Evolutionary conservation across 2,888 invertebrate species (phyloP).

Genomic region (Melipona bicolor): DNA sequence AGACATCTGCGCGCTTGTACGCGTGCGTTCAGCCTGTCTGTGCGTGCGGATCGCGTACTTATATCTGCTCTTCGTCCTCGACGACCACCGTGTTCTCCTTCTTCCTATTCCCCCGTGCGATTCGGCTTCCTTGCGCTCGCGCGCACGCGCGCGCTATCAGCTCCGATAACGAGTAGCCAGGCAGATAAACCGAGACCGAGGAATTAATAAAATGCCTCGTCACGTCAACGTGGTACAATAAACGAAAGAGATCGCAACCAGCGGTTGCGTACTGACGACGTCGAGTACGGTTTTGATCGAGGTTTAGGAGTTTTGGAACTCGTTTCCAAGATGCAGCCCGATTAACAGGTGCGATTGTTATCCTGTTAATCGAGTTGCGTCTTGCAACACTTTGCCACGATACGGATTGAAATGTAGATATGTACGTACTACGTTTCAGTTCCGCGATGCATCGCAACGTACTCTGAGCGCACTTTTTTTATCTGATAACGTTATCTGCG

Average conservation of each 20-base stretch:
- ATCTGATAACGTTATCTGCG: too few species aligned
- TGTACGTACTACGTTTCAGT: too few species aligned
- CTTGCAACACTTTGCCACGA: too few species aligned
- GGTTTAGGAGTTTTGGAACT: too few species aligned
- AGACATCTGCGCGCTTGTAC: conserved; percentile 48
- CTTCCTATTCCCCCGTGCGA: not conserved
- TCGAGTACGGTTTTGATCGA: not conserved
- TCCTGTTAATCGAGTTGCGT: too few species aligned
- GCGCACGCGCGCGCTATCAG: conserved; percentile 38
- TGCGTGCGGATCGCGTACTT: not conserved
- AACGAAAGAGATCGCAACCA: too few species aligned
- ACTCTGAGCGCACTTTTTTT: too few species aligned
- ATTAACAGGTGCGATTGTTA: too few species aligned
- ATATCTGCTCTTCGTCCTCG: not conserved
- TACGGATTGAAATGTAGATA: too few species aligned
- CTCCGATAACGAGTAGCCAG: conserved; percentile 32
- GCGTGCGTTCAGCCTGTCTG: conserved; percentile 1
- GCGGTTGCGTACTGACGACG: not conserved
- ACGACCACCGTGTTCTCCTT: not conserved
- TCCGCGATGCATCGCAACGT: too few species aligned
- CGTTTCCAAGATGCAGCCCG: too few species aligned
- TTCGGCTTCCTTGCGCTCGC: conserved; percentile 25
- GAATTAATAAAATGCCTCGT: conserved; percentile 14
- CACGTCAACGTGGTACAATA: not conserved
- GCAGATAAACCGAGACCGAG: conserved; percentile 32